A percentile compares a stretch with the other conserved stretches of the same genome.
Evolutionary conservation across 1,140 invertebrate genomes (phyloP).

Genomic region (Aphidius gifuensis): DNA sequence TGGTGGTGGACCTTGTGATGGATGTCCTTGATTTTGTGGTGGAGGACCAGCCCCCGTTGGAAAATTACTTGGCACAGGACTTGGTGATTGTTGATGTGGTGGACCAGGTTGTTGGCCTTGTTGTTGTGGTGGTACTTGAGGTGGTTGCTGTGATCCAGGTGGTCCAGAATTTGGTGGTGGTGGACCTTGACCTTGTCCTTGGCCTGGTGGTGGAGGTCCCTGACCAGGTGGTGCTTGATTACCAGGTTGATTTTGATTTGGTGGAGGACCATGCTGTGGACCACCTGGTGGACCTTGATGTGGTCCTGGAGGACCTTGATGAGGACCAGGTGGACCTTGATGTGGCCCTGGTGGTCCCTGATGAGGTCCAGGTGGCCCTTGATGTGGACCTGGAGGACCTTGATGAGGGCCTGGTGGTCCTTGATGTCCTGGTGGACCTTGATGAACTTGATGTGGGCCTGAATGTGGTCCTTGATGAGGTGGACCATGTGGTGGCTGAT

Average conservation of each 20-base stretch:
- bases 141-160: conserved; percentile 27
- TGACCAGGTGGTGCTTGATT: conserved; percentile 2
- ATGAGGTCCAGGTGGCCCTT: conserved; percentile 11
- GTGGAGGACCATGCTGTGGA: conserved; percentile 31
- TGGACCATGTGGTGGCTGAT: conserved; percentile 34
- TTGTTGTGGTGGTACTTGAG: conserved; percentile 42
- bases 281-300: conserved; percentile 35
- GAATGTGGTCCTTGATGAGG: conserved; percentile 34
- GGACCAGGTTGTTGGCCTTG: conserved; percentile 29
- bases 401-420: conserved; percentile 22
- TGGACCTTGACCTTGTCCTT: conserved; percentile 3
- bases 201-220: conserved; percentile 27
- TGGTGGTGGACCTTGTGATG: conserved; percentile 33
- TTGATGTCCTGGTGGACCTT: conserved; percentile 26
- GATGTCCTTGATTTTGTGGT: conserved; percentile 39
- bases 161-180: conserved; percentile 1
- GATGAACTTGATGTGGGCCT: conserved; percentile 32
- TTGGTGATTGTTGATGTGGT: conserved; percentile 47
- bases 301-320: conserved; percentile 25
- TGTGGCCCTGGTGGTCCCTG: neutral
- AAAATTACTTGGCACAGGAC: conserved; percentile 49
- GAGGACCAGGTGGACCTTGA: neutral
- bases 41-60: conserved; percentile 33
- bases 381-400: conserved; percentile 26
- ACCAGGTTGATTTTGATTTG: conserved; percentile 27